Percentiles rank a stretch among this genome's conserved stretches.
These are phyloP conservation scores for Apodemia mormo DNA, from an alignment of 2,888 invertebrate genomes.

Conservation along the genomic window DNA sequence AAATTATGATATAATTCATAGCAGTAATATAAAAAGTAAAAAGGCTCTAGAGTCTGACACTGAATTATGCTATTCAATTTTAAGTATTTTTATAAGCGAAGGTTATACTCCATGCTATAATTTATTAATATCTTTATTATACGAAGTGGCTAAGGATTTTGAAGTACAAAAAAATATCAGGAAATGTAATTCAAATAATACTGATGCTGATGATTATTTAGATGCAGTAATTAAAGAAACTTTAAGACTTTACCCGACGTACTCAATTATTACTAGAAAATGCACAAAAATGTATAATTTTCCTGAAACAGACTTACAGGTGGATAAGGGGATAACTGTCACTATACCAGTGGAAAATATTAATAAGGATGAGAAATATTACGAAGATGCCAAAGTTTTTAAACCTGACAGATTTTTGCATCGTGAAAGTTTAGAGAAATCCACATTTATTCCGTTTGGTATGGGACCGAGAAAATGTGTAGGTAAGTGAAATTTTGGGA, in stretches of 20 bases:
- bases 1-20: conserved; percentile 50
- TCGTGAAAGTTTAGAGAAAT: conserved; percentile 49
- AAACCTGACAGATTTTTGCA: conserved; percentile 66
- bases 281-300: conserved; percentile 65
- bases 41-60: conserved; percentile 43
- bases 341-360: conserved; percentile 65
- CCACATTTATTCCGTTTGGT: conserved; percentile 67
- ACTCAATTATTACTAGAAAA: conserved; percentile 62
- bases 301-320: conserved; percentile 54
- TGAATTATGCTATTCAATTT: conserved; percentile 56
- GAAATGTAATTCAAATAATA: conserved; percentile 43
- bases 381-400: conserved; percentile 55
- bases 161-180: conserved; percentile 58
- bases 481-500: conserved; percentile 50
- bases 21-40: conserved; percentile 50
- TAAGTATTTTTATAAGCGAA: conserved; percentile 63
- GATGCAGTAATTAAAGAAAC: conserved; percentile 65
- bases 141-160: conserved; percentile 59
- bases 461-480: conserved; percentile 71
- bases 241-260: conserved; percentile 66
- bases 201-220: conserved; percentile 55
- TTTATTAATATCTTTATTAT: conserved; percentile 58
- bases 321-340: conserved; percentile 65
- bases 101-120: conserved; percentile 67
- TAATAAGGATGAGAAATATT: conserved; percentile 60